Conservation (phyloP, 2,888 invertebrate genomes). For the Oscheius myriophilus region DNA sequence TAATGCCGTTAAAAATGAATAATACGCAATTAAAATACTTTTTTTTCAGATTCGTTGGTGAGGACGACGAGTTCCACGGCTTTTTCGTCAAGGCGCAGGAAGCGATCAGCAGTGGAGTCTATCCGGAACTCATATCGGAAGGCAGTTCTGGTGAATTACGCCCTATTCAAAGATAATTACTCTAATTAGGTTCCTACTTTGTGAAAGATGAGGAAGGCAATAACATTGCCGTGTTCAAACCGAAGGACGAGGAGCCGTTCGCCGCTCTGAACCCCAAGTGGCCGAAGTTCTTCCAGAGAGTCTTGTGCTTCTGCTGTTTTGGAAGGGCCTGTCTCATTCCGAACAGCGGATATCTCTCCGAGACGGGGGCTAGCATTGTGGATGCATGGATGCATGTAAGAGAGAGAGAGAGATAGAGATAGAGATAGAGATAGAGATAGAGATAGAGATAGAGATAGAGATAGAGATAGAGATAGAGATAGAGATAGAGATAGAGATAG, state of each 20-base stretch:
- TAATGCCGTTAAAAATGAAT: too few species aligned
- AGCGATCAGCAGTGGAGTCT: constrained; percentile 55
- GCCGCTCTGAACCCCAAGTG: constrained; percentile 97
- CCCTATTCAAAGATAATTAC: neutral
- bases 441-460: too few species aligned
- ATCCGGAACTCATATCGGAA: constrained; percentile 59
- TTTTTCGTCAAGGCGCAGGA: constrained; percentile 51
- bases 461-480: too few species aligned
- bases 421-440: too few species aligned
- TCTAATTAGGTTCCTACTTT: constrained; percentile 91
- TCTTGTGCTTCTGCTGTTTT: constrained; percentile 86
- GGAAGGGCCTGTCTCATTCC: constrained; percentile 96
- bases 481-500: too few species aligned
- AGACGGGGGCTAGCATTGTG: constrained; percentile 96
- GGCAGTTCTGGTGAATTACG: constrained; percentile 54
- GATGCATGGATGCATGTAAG: constrained; percentile 81
- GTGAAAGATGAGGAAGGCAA: constrained; percentile 84
- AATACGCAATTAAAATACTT: too few species aligned
- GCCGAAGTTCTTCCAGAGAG: constrained; percentile 90
- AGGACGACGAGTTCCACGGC: constrained; percentile 47
- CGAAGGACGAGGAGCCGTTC: constrained; percentile 99
- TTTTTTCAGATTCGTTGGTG: constrained; percentile 11
- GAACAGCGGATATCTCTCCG: constrained; percentile 96
- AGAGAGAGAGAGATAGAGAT: too few species aligned
- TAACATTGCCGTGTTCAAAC: constrained; percentile 95